Evolutionary conservation across 2,797 vertebrate species (phyloP).

Genomic region (Gallirallus australis): DNA sequence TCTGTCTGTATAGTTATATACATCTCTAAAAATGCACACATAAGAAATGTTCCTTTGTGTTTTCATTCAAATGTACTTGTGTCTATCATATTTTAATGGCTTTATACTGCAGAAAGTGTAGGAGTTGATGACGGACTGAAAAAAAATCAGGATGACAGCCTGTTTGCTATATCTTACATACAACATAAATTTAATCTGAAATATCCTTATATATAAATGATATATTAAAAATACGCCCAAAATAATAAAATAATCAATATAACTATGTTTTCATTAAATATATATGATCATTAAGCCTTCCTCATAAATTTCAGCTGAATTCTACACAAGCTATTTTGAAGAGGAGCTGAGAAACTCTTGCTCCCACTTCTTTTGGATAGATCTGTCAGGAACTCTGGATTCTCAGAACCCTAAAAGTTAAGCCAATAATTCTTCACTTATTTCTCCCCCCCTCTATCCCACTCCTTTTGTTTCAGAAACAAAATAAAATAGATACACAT

Average conservation of each 20-base stretch:
- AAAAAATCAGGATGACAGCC: background rate
- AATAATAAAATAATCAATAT: background rate
- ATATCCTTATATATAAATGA: background rate
- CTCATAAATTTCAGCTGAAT: background rate
- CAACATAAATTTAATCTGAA: background rate
- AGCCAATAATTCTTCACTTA: background rate
- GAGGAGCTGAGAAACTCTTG: background rate
- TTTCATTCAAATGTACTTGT: background rate
- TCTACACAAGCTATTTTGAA: background rate
- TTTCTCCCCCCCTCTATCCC: background rate
- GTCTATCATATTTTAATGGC: background rate
- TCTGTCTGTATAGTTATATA: background rate
- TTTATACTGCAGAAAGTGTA: background rate
- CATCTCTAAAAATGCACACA: background rate
- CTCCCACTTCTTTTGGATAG: background rate
- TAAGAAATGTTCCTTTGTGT: background rate
- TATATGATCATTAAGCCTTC: background rate
- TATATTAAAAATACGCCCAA: background rate
- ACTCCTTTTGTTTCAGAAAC: conserved; percentile 51
- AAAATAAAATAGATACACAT: conserved; percentile 56
- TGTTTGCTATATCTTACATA: background rate
- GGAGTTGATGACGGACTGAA: background rate
- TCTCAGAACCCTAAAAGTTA: conserved; percentile 26
- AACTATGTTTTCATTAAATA: background rate
- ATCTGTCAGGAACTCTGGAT: background rate